These are phyloP conservation scores for Trachymyrmex septentrionalis DNA, from an alignment of 1,140 invertebrate species.

Conservation along the genomic window DNA sequence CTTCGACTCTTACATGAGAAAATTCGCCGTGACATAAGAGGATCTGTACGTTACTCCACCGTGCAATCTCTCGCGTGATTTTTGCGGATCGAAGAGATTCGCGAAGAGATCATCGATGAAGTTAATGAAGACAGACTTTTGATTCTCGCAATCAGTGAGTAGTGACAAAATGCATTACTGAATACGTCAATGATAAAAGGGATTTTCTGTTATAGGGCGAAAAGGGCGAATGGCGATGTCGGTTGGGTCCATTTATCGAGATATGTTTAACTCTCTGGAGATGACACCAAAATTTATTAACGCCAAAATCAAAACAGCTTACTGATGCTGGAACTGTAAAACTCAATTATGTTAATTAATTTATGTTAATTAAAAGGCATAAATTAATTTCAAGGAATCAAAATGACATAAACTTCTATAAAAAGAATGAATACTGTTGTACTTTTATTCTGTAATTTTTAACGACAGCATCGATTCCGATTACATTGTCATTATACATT, in stretches of 20 bases:
- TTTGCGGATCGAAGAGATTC: conserved; percentile 32
- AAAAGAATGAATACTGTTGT: too few species aligned
- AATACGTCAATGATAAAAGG: background rate
- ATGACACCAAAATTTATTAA: too few species aligned
- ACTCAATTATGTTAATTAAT: too few species aligned
- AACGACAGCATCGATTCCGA: too few species aligned
- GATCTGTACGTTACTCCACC: conserved; percentile 47
- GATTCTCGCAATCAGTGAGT: background rate
- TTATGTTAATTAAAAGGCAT: too few species aligned
- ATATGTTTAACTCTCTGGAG: too few species aligned
- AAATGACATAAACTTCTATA: too few species aligned
- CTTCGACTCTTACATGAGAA: conserved; percentile 65
- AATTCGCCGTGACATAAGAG: conserved; percentile 50
- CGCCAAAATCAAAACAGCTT: too few species aligned
- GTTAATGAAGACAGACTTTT: conserved; percentile 20
- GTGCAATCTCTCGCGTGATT: conserved; percentile 31
- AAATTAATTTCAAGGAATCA: too few species aligned
- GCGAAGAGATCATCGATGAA: conserved; percentile 58
- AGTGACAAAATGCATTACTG: conserved; percentile 4
- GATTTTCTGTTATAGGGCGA: background rate
- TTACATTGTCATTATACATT: too few species aligned
- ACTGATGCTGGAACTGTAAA: too few species aligned
- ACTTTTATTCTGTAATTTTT: too few species aligned
- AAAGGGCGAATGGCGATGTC: background rate
- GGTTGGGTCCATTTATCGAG: background rate